Conservation (phyloP, 2,888 invertebrate species). For the Flexamia atlantica region DNA sequence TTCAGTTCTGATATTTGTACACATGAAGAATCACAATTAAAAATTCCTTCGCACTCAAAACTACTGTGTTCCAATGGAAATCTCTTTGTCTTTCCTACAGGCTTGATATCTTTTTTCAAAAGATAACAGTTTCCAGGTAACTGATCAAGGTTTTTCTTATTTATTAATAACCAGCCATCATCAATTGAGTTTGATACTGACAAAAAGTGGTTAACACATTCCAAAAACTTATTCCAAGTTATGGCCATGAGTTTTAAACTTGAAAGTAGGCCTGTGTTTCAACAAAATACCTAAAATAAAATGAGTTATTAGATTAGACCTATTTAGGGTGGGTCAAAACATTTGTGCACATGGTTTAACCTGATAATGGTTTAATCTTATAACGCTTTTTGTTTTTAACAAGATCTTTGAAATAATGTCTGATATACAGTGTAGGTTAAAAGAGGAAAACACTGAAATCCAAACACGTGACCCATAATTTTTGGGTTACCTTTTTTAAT, state of each 20-base stretch:
- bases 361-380: too few species aligned
- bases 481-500: too few species aligned
- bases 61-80: neutral
- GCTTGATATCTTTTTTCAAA: slow-evolving; percentile 73
- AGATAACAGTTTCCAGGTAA: slow-evolving; percentile 67
- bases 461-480: too few species aligned
- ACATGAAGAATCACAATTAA: neutral
- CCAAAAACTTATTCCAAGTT: slow-evolving; percentile 75
- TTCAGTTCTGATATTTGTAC: slow-evolving; percentile 72
- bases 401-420: too few species aligned
- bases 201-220: slow-evolving; percentile 73
- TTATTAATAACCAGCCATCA: slow-evolving; percentile 73
- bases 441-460: too few species aligned
- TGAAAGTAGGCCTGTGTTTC: neutral
- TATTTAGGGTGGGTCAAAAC: too few species aligned
- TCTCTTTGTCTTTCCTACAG: neutral
- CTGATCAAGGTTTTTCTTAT: neutral
- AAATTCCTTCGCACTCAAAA: neutral
- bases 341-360: too few species aligned
- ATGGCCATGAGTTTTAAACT: slow-evolving; percentile 69
- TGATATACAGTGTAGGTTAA: too few species aligned
- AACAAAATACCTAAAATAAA: neutral
- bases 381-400: too few species aligned
- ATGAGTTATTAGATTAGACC: too few species aligned
- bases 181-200: slow-evolving; percentile 72